Base-by-base conservation (phyloP, 92 coral and sea anemone genomes). In the Palythoa grandis region DNA sequence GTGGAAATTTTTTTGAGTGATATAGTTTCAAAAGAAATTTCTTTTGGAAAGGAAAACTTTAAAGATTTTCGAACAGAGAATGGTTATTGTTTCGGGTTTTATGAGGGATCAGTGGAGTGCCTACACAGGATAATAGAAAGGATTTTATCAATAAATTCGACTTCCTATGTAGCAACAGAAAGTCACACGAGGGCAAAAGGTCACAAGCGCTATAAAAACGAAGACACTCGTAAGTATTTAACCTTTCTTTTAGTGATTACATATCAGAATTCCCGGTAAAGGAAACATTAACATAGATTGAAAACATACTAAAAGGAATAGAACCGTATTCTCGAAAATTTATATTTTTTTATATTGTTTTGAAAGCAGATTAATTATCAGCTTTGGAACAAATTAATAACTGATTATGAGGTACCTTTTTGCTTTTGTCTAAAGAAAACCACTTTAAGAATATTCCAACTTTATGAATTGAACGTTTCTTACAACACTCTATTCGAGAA, bases 101-200 rank as follows among this genome's bases (percentile, higher is more conserved):
- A 66, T 74, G 72, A 80, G 66, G 43, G 74, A 60, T 40, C 47
- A 69, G 85, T 72, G 25, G 86, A 66, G 37, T 50, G 76, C 37
- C 86, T 82, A 61, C n/a, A 17, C 71, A 72, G 52, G 68, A 16
- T 80, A 29, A 80, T 63, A 40, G 85, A 80, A 68, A 79, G 53
- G 50, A 60, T 61, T 80, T 72, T 63, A 61, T 63, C 85, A 5
- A 61, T 61, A 56, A 80, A 80, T 80, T 80, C 75, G 86, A 82
- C 86, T 16, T 82, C 76, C 3, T 82, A 66, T 50, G 56, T 82
- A 23, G 53, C 52, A 66, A 24, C 77, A 74, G 86, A 38, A 23
- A 82, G 72, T 72, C 76, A 82, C 47, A 57, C 56, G 76, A 82
- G 72, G 76, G 86, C 52, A 74, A 82, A 67, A 56, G 72, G 72